Conservation (phyloP, 2,113 vertebrate genomes). For the Myocastor coypus region DNA sequence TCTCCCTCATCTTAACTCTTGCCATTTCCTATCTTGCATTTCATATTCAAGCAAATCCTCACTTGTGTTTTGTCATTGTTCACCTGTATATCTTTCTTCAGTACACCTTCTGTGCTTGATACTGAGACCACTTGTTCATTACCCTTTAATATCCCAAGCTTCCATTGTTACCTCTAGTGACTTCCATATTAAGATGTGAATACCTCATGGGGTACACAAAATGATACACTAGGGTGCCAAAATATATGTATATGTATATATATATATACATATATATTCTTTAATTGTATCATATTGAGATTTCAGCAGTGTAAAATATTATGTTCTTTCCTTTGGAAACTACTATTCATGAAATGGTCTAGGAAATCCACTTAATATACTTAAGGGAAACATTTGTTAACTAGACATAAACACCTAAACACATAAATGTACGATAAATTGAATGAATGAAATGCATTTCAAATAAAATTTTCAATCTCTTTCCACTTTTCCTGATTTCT, state of each 20-base stretch:
- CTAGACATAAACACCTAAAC: background rate
- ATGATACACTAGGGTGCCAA: too few species aligned
- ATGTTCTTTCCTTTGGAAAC: background rate
- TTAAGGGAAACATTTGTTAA: conserved; percentile 16
- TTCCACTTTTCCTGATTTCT: conserved; percentile 4
- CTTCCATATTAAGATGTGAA: background rate
- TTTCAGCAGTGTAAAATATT: background rate
- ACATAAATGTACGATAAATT: background rate
- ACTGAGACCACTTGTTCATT: background rate
- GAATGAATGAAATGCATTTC: background rate
- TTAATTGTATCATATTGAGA: background rate
- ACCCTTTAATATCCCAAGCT: background rate
- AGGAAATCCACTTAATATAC: background rate
- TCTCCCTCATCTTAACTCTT: background rate
- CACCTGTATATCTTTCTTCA: background rate
- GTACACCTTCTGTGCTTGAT: background rate
- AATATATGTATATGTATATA: too few species aligned
- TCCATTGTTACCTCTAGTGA: conserved; percentile 10
- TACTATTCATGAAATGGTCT: background rate
- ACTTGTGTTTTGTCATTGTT: background rate
- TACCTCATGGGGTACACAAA: background rate
- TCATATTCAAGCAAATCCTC: background rate
- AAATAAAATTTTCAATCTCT: background rate
- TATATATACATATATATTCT: too few species aligned
- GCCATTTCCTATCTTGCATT: background rate